Conservation (phyloP, 2,113 vertebrate genomes). For the Polypterus bichir region DNA sequence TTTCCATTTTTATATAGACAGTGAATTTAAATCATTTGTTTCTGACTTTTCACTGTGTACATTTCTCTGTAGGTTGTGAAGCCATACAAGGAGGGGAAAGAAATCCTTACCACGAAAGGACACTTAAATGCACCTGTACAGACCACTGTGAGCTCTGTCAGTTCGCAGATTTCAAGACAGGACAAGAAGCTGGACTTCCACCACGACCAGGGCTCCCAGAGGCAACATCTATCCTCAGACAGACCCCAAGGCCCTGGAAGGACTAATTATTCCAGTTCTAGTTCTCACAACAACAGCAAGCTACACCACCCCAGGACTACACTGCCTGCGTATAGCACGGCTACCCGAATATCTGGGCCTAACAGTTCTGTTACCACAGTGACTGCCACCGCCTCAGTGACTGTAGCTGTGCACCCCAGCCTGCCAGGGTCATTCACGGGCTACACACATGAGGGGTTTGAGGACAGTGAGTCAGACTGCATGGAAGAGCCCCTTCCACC, state of each 20-base stretch:
- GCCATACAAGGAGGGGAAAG: slow-evolving; percentile 52
- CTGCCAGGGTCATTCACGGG: slow-evolving; percentile 69
- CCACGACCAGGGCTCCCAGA: slow-evolving; percentile 26
- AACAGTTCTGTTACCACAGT: slow-evolving; percentile 65
- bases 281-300: slow-evolving; percentile 37
- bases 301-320: slow-evolving; percentile 58
- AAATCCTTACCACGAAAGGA: slow-evolving; percentile 30
- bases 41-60: neutral
- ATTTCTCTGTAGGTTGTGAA: slow-evolving; percentile 57
- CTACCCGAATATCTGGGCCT: slow-evolving; percentile 36
- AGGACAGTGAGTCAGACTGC: slow-evolving; percentile 52
- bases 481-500: slow-evolving; percentile 49
- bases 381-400: slow-evolving; percentile 83
- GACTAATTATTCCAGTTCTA: slow-evolving; percentile 43
- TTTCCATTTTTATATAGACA: neutral
- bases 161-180: slow-evolving; percentile 43
- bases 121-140: slow-evolving; percentile 38
- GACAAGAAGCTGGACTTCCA: slow-evolving; percentile 39
- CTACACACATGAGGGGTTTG: slow-evolving; percentile 65
- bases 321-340: slow-evolving; percentile 40
- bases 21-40: neutral
- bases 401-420: slow-evolving; percentile 72
- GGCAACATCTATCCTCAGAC: slow-evolving; percentile 37
- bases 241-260: slow-evolving; percentile 40
- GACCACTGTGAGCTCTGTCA: slow-evolving; percentile 35